Conservation (phyloP, 2,113 vertebrate genomes). For the Cairina moschata region DNA sequence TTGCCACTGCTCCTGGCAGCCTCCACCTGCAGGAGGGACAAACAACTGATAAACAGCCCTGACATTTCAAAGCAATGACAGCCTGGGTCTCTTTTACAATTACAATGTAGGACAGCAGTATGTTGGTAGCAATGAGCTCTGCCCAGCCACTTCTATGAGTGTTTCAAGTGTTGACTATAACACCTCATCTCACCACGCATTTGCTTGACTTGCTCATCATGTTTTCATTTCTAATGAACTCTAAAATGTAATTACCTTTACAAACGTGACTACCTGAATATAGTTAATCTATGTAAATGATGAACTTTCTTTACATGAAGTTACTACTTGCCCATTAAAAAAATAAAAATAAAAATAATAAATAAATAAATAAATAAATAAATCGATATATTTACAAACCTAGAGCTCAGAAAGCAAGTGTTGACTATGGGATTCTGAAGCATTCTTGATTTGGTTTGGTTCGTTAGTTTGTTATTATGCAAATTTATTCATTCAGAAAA, state of each 20-base stretch:
- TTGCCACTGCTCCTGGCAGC: rapidly evolving
- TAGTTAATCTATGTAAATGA: background rate
- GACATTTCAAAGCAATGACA: background rate
- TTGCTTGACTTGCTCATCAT: background rate
- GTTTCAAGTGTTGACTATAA: background rate
- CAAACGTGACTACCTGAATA: background rate
- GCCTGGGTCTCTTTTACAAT: background rate
- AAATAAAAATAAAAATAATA: background rate
- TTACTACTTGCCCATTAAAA: background rate
- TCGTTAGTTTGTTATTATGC: background rate
- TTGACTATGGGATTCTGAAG: background rate
- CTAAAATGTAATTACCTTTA: background rate
- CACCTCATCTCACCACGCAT: rapidly evolving
- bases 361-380: no score
- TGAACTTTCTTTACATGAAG: background rate
- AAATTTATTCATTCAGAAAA: background rate
- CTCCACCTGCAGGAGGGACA: background rate
- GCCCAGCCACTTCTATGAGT: background rate
- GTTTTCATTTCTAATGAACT: background rate
- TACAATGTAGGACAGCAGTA: background rate
- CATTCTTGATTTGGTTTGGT: background rate
- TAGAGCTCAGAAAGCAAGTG: background rate
- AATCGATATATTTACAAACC: background rate
- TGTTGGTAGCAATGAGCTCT: background rate
- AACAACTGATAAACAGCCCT: background rate